Base-by-base conservation (phyloP, 2,113 vertebrate species). In the Pygathrix nemaeus region DNA sequence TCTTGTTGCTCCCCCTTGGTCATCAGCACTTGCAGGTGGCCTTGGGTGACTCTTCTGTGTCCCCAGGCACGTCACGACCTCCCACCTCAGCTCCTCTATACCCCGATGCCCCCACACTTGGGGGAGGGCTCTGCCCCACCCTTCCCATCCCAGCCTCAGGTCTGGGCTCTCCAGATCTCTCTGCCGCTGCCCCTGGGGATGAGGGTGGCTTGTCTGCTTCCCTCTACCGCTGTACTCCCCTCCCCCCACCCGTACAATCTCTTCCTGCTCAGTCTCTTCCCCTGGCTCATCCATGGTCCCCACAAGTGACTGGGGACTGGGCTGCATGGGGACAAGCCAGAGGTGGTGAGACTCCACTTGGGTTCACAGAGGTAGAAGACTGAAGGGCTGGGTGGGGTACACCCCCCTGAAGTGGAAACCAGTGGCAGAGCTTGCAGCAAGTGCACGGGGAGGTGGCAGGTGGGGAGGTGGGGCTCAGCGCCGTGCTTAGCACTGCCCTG, bases 101-200 rank as follows among this genome's bases (percentile, higher is more conserved):
- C 23, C 14, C 14, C 25, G 0, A 12, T 1, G 3, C 27, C 20
- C 6, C 8, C 12, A 1, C 6, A 64, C 27, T 64, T 27, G 0
- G 30, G 27, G 12, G 27, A 64, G 61, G 27, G 61, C 61, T 64
- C 61, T 64, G 61, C 61, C 61, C 25, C 57, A 43, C 10, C 70
- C 43, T 59, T 61, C 55, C 52, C 5, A 52, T 0, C 21, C 23
- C 32, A n/a, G 43, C 43, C 5, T 57, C 38, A 50, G 55, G 21
- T 21, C 40, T 7, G 5, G 59, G 43, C 73, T 52, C 59, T 38
- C 76, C 45, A 1, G 6, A 52, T 10, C 25, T 35, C 25, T 18
- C 14, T 32, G 27, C 64, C 3, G 0, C 18, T 10, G 5, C 18
- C 13, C 8, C 66, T 59, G n/a, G n/a, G 45, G n/a, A 20, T 30